These are phyloP conservation scores for Drosophila ambigua DNA, from an alignment of 1,140 invertebrate genomes.

Conservation along the genomic window DNA sequence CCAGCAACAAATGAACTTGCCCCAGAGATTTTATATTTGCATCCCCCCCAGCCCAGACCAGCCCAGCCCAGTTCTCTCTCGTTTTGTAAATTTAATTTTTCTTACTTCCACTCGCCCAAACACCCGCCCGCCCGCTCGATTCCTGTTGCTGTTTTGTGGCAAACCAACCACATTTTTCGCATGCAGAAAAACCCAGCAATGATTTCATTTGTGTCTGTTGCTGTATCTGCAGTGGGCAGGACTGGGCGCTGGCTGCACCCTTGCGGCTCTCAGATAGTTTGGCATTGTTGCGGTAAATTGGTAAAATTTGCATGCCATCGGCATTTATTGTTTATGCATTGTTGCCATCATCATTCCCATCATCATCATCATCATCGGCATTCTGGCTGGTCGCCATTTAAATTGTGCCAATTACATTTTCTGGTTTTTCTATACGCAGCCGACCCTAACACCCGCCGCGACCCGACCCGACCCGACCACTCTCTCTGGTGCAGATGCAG, in stretches of 20 bases:
- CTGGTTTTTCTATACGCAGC: background rate
- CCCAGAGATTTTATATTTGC: slow-evolving; percentile 6
- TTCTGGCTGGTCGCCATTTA: slow-evolving; percentile 51
- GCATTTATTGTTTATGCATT: slow-evolving; percentile 76
- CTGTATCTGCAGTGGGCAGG: background rate
- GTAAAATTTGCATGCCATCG: slow-evolving; percentile 75
- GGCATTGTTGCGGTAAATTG: slow-evolving; percentile 77
- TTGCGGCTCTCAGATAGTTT: slow-evolving; percentile 53
- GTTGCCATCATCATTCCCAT: slow-evolving; percentile 36
- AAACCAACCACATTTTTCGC: slow-evolving; percentile 62
- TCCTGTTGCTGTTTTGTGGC: slow-evolving; percentile 57
- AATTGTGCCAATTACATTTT: slow-evolving; percentile 57
- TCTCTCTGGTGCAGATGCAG: background rate
- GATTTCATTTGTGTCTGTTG: slow-evolving; percentile 27
- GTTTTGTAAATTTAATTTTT: slow-evolving; percentile 70
- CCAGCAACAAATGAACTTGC: slow-evolving; percentile 21
- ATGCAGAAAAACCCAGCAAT: slow-evolving; percentile 63
- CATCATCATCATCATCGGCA: slow-evolving; percentile 25
- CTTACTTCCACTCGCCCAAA: slow-evolving; percentile 14
- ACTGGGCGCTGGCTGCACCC: background rate
- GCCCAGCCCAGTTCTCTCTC: slow-evolving; percentile 24
- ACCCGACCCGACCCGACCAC: no score
- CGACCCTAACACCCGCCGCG: no score
- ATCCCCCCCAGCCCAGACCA: no score
- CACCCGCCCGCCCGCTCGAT: background rate